Evolutionary conservation across 2,888 invertebrate species (phyloP).

Genomic region (Oscheius sp.): DNA sequence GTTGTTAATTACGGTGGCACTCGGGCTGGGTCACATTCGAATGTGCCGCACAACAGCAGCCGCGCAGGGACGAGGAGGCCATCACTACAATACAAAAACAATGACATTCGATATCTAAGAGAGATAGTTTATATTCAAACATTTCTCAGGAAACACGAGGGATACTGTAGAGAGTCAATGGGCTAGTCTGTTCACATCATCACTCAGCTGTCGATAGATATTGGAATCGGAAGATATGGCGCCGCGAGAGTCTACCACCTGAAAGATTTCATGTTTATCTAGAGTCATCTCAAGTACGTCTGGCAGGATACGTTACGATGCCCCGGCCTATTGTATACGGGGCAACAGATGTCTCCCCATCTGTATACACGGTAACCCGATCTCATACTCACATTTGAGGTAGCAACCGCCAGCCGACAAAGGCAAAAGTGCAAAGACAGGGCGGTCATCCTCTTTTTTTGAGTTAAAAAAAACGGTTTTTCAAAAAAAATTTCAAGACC

Average conservation of each 20-base stretch:
- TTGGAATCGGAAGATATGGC: not conserved
- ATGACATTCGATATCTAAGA: not conserved
- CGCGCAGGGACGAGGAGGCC: not conserved
- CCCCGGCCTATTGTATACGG: conserved; percentile 14
- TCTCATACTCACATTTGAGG: not conserved
- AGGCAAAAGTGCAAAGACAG: too few relatives aligned
- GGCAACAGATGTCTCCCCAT: conserved; percentile 31
- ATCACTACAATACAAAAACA: not conserved
- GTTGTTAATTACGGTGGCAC: conserved; percentile 30
- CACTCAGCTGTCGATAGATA: conserved; percentile 2
- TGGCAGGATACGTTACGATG: conserved; percentile 4
- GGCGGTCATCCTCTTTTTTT: too few relatives aligned
- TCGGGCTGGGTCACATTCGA: conserved; percentile 14
- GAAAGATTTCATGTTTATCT: not conserved
- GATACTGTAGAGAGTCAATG: not conserved
- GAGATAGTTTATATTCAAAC: not conserved
- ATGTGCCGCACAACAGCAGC: conserved; percentile 5
- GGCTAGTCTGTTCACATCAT: conserved; percentile 9
- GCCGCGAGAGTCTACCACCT: not conserved
- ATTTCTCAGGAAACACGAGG: not conserved
- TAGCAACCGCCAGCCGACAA: not conserved
- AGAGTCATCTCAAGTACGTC: conserved; percentile 9
- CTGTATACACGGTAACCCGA: conserved; percentile 30
- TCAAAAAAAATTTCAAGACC: too few relatives aligned
- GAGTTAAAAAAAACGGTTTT: too few relatives aligned